Conservation (phyloP, 2,888 invertebrate genomes). For the Rotaria socialis region DNA sequence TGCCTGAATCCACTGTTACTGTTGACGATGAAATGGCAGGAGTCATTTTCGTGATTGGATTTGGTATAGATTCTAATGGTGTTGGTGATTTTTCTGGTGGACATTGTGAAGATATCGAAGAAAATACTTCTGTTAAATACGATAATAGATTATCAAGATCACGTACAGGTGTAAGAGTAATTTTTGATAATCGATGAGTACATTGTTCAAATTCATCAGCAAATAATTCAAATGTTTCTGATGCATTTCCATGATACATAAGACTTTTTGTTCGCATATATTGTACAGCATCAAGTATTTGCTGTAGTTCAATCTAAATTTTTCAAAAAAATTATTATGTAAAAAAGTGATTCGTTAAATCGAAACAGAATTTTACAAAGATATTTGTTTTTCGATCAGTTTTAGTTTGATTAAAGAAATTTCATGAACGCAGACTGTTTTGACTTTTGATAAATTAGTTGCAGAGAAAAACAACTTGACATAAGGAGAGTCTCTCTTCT, state of each 20-base stretch:
- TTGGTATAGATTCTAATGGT: background rate
- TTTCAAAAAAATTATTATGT: background rate
- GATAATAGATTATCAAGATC: slow-evolving; percentile 5
- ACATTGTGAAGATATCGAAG: background rate
- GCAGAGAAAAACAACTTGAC: too few species aligned
- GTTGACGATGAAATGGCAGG: background rate
- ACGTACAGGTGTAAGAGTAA: background rate
- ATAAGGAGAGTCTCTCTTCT: too few species aligned
- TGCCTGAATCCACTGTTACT: background rate
- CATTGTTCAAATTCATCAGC: background rate
- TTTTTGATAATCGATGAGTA: background rate
- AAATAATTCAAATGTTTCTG: background rate
- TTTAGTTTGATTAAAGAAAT: too few species aligned
- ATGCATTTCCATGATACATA: background rate
- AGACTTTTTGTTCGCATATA: background rate
- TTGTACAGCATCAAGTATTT: background rate
- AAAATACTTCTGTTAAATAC: background rate
- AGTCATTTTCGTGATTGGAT: background rate
- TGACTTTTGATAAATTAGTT: too few species aligned
- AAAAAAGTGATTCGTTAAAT: background rate
- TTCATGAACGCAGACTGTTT: too few species aligned
- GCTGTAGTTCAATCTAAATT: slow-evolving; percentile 5
- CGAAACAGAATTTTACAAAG: too few species aligned
- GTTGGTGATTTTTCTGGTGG: background rate
- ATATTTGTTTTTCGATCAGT: too few species aligned